Conservation (phyloP, 2,888 invertebrate genomes). For the Ptilodon capucinus region DNA sequence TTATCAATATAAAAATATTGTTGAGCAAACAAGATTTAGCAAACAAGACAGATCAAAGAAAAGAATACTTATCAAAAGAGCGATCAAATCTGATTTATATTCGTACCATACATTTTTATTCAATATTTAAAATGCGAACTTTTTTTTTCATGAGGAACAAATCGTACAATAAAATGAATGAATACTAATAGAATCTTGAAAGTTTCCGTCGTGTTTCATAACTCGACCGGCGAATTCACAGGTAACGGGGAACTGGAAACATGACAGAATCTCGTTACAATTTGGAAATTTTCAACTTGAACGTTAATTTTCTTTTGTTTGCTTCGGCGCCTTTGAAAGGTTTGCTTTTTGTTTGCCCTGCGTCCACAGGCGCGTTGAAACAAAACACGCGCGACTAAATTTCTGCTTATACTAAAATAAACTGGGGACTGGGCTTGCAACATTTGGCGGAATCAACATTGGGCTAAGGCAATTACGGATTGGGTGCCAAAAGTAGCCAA, state of each 20-base stretch:
- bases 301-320: conserved; percentile 11
- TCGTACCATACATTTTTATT: not conserved
- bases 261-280: conserved; percentile 15
- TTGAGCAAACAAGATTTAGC: too few relatives aligned
- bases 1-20: too few relatives aligned
- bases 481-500: too few relatives aligned
- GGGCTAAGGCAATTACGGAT: too few relatives aligned
- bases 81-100: not conserved
- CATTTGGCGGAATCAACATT: too few relatives aligned
- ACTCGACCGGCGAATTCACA: conserved; percentile 5
- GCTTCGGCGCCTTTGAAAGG: conserved; percentile 3
- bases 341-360: too few relatives aligned
- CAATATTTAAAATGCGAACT: not conserved
- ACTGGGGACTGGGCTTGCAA: too few relatives aligned
- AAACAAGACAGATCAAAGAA: not conserved
- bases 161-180: conserved; percentile 21
- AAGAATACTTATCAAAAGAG: not conserved
- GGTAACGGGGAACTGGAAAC: conserved; percentile 5
- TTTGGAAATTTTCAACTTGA: conserved; percentile 10
- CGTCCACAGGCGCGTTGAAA: too few relatives aligned
- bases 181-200: conserved; percentile 22
- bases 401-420: too few relatives aligned
- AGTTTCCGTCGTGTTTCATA: conserved; percentile 13
- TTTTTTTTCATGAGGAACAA: conserved; percentile 8
- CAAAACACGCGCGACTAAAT: too few relatives aligned